These are phyloP conservation scores for Bufo bufo DNA, from an alignment of 2,113 vertebrate genomes.

Conservation along the genomic window DNA sequence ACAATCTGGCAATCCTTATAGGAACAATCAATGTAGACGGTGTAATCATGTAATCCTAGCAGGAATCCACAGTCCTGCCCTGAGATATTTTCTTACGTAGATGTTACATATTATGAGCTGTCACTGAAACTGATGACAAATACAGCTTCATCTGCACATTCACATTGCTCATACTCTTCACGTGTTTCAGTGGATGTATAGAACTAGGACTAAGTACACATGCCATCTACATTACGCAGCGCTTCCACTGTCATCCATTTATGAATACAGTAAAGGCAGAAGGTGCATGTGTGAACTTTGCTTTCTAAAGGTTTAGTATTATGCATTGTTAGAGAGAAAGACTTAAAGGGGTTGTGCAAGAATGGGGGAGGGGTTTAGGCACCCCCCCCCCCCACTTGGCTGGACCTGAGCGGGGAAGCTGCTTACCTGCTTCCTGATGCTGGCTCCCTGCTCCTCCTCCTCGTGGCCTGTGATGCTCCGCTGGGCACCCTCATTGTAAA, in stretches of 20 bases:
- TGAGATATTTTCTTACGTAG: conserved; percentile 8
- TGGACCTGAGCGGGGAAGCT: too few relatives aligned
- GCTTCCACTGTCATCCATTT: background rate
- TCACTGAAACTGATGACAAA: conserved; percentile 18
- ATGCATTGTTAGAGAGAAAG: too few relatives aligned
- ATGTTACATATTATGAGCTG: conserved; percentile 39
- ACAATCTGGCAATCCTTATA: background rate
- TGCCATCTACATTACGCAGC: background rate
- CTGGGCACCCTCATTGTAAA: too few relatives aligned
- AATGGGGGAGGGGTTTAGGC: too few relatives aligned
- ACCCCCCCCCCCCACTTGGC: too few relatives aligned
- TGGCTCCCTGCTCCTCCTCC: too few relatives aligned
- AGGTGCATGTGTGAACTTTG: background rate
- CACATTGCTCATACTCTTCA: background rate
- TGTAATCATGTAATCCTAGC: background rate
- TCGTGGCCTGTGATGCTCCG: too few relatives aligned
- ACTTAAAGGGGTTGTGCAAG: too few relatives aligned
- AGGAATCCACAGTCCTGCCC: background rate
- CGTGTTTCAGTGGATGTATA: background rate
- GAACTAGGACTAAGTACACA: background rate
- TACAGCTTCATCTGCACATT: conserved; percentile 1
- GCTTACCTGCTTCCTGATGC: too few relatives aligned
- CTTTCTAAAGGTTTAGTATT: too few relatives aligned
- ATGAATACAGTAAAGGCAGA: background rate
- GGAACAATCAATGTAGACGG: background rate